These are phyloP conservation scores for Goniozus legneri DNA, from an alignment of 1,140 invertebrate genomes.

Conservation along the genomic window DNA sequence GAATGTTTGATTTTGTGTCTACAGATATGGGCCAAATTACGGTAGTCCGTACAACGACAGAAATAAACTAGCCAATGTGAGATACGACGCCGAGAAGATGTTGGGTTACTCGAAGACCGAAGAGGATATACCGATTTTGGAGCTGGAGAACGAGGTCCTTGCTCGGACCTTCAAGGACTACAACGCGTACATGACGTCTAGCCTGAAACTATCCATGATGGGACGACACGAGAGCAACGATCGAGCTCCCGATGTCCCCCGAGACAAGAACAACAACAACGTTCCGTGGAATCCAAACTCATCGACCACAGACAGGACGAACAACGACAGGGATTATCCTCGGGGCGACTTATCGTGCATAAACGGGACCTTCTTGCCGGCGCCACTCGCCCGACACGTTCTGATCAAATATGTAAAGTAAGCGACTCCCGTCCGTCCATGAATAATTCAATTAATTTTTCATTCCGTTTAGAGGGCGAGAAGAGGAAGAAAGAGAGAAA, in stretches of 20 bases:
- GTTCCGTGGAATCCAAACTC: neutral
- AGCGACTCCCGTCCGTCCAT: constrained; percentile 32
- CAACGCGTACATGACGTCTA: constrained; percentile 39
- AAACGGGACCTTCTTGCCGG: constrained; percentile 50
- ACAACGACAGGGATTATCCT: constrained; percentile 11
- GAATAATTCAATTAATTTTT: constrained; percentile 25
- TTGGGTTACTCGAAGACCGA: constrained; percentile 41
- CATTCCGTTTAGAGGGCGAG: neutral
- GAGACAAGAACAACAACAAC: neutral
- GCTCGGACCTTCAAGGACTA: constrained; percentile 41
- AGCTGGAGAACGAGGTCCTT: constrained; percentile 42
- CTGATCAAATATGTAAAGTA: constrained; percentile 54
- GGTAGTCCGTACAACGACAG: no score
- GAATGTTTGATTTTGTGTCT: no score
- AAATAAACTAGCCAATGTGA: constrained; percentile 1
- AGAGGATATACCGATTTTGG: constrained; percentile 38
- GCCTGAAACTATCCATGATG: constrained; percentile 14
- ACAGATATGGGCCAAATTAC: no score
- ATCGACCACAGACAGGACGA: neutral
- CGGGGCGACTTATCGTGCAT: constrained; percentile 50
- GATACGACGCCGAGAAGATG: constrained; percentile 39
- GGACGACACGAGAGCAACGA: neutral
- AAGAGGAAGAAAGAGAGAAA: neutral
- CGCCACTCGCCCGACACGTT: constrained; percentile 43
- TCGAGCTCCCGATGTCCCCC: neutral